Evolutionary conservation across 2,113 vertebrate species (phyloP), one percentile per base, ranked within the genome.

Genomic region (Butastur rufipennis): DNA sequence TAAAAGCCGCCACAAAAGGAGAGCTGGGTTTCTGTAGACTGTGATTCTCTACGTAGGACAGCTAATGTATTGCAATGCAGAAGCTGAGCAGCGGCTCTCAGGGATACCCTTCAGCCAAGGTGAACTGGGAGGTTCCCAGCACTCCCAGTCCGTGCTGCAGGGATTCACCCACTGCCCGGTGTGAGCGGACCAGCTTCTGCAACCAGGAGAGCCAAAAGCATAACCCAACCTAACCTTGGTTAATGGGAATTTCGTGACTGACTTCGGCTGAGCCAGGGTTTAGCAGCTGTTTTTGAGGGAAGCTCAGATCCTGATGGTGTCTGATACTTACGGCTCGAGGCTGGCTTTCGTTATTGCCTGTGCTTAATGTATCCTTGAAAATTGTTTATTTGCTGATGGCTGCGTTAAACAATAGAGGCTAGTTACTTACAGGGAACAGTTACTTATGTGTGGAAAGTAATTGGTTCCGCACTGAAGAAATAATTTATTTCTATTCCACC

Each of bases 121-220:
- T 15, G 27, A 71, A 12, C 31, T 42, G 50, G 25, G 55, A 63
- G 16, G 17, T 26, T 92, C 21, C 36, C 32, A 74, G 29, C 36
- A 73, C 12, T 9, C 10, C 4, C 11, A 40, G 53, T 11, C 36
- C 21, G 62, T 16, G 19, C 47, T 81, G 18, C 19, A 27, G 52
- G 55, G 63, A 7, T 23, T 66, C 15, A 38, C 16, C 32, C 21
- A 1, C 3, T 1, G 34, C 7, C 55, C 0, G 0, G 2, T 29
- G 62, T 12, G 27, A 29, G 67, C 43, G 20, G 17, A 13, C 8
- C 0, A 4, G 67, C 9, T 26, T 71, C 62, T 71, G 38, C 43
- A 48, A 21, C 11, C 4, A 25, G 27, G 31, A 86, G 36, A 78
- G 12, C 6, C 43, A 70, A 77, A 81, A 22, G 4, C 13, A 11